Percentiles rank a stretch among this genome's conserved stretches.
Conservation (phyloP, 2,797 vertebrate genomes). For the Urosaurus nigricauda region DNA sequence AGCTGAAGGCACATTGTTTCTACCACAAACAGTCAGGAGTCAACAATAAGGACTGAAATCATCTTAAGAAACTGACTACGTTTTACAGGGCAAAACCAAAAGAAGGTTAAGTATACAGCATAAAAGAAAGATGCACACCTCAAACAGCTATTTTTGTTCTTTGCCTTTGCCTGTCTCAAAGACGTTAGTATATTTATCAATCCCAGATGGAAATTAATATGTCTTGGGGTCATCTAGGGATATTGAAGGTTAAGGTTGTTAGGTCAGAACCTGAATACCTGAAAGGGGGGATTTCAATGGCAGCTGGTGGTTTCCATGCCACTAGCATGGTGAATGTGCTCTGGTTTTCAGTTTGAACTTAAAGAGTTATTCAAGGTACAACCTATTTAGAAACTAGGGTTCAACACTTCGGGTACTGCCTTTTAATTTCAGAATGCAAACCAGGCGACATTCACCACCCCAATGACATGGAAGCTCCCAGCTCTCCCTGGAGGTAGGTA, state of each 20-base stretch:
- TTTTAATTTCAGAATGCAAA: too few relatives aligned
- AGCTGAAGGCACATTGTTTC: constrained; percentile 58
- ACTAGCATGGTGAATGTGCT: too few relatives aligned
- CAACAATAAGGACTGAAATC: constrained; percentile 33
- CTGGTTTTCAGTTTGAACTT: too few relatives aligned
- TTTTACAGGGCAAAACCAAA: constrained; percentile 28
- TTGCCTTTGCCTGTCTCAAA: constrained; percentile 44
- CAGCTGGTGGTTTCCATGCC: too few relatives aligned
- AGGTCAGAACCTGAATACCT: too few relatives aligned
- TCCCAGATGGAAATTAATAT: neutral
- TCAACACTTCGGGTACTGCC: too few relatives aligned
- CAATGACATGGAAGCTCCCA: too few relatives aligned
- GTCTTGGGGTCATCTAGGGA: neutral
- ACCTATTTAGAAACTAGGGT: too few relatives aligned
- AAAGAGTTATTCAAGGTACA: too few relatives aligned
- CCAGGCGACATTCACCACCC: too few relatives aligned
- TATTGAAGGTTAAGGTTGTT: too few relatives aligned
- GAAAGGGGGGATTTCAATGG: too few relatives aligned
- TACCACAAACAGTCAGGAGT: constrained; percentile 15
- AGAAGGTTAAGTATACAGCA: constrained; percentile 32
- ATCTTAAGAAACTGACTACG: constrained; percentile 44
- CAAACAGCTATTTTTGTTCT: constrained; percentile 44
- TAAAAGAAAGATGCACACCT: constrained; percentile 16
- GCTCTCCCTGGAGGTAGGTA: neutral
- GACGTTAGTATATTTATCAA: constrained; percentile 23